phyloP scores from a whole-genome alignment of 2,797 vertebrate genomes.

The Cottoperca gobio region DNA sequence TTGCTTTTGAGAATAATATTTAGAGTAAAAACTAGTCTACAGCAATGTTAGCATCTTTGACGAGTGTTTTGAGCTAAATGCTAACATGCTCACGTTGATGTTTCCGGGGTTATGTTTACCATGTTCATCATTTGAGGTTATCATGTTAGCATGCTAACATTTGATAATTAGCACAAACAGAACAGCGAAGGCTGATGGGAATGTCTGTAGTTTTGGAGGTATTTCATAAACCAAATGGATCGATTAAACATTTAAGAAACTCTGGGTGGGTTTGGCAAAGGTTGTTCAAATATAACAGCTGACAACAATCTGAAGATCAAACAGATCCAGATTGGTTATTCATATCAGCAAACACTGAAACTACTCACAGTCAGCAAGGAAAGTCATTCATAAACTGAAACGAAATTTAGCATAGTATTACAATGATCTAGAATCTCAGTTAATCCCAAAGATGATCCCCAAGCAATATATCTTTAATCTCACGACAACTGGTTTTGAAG shows the following conservation, averaged over 20 bases:
- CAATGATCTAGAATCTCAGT: constrained; percentile 31
- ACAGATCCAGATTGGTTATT: not conserved
- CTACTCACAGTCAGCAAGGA: not conserved
- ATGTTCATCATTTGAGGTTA: too few relatives aligned
- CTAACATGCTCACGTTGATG: not conserved
- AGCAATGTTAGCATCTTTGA: not conserved
- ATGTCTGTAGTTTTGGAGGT: too few relatives aligned
- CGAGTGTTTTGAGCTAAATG: not conserved
- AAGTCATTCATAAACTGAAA: not conserved
- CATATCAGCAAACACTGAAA: not conserved
- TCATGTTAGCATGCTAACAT: too few relatives aligned
- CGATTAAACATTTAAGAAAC: not conserved
- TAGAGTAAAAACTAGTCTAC: too few relatives aligned
- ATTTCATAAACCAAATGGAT: too few relatives aligned
- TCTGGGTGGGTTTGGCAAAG: too few relatives aligned
- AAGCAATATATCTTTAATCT: constrained; percentile 30
- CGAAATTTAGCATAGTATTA: constrained; percentile 18
- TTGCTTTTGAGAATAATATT: not conserved
- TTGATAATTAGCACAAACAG: too few relatives aligned
- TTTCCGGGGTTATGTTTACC: not conserved
- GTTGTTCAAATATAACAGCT: not conserved
- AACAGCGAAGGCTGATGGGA: too few relatives aligned
- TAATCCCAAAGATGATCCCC: constrained; percentile 56
- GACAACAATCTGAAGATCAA: not conserved
- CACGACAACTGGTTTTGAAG: constrained; percentile 21